Conservation (phyloP, 2,888 invertebrate species). For the Epinotia bilunana region DNA sequence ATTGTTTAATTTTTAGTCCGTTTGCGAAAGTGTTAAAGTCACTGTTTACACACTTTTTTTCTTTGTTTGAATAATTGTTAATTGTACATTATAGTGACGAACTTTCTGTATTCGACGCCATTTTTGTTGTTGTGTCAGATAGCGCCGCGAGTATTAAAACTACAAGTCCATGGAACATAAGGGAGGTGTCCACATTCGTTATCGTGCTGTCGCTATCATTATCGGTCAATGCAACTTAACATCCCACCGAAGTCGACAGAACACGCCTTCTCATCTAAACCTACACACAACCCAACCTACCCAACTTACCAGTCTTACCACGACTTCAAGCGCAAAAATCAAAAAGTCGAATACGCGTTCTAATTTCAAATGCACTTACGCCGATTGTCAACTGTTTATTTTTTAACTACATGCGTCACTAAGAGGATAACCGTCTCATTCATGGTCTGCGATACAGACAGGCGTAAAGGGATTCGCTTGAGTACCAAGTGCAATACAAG, state of each 20-base stretch:
- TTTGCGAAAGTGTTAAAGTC: no score
- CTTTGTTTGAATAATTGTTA: no score
- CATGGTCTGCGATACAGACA: neutral
- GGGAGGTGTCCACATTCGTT: neutral
- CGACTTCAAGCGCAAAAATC: neutral
- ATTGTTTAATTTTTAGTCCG: no score
- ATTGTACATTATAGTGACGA: no score
- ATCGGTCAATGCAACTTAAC: conserved; percentile 1
- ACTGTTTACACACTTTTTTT: no score
- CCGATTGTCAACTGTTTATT: neutral
- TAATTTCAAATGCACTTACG: neutral
- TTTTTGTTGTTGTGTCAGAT: no score
- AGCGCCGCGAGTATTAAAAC: no score
- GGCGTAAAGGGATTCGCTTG: neutral
- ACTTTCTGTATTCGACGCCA: no score
- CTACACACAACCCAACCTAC: neutral
- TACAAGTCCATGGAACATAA: no score
- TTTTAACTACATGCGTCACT: neutral
- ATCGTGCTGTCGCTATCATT: neutral
- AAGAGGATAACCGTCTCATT: neutral
- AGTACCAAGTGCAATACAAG: neutral
- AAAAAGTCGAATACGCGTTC: neutral
- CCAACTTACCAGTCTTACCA: neutral
- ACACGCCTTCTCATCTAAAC: neutral
- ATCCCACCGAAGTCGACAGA: neutral